phyloP scores from a whole-genome alignment of 2,113 vertebrate species.

The Bos indicus region DNA sequence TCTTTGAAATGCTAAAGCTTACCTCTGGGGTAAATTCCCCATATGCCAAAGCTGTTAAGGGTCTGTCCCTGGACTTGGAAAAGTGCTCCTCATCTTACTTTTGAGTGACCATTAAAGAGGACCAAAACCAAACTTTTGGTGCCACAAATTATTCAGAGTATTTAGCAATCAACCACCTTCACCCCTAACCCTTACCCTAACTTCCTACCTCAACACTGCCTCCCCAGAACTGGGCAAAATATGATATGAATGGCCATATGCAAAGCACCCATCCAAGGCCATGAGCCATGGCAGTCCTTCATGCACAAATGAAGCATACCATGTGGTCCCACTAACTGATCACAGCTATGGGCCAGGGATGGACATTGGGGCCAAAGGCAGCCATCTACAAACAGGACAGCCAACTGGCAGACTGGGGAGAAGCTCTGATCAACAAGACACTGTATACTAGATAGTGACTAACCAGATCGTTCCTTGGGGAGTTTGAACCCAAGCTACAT shows the following conservation, averaged over 20 bases:
- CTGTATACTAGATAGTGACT: not conserved
- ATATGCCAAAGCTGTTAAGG: not conserved
- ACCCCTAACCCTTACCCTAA: not conserved
- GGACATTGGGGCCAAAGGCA: not conserved
- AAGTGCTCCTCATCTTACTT: not conserved
- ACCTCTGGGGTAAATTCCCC: not conserved
- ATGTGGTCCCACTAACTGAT: not conserved
- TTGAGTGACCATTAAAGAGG: not conserved
- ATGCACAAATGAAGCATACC: not conserved
- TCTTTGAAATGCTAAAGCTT: not conserved
- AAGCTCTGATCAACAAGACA: not conserved
- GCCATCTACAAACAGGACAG: not conserved
- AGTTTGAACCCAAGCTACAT: not conserved
- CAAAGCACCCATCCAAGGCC: accelerated
- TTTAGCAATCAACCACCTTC: not conserved
- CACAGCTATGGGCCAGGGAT: not conserved
- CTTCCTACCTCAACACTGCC: not conserved
- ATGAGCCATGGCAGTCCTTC: not conserved
- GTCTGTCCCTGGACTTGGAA: not conserved
- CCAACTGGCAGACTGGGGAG: not conserved
- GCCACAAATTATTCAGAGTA: not conserved
- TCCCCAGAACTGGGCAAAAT: not conserved
- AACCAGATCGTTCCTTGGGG: not conserved
- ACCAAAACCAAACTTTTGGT: not conserved
- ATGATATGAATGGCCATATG: not conserved